Evolutionary conservation across 1,140 invertebrate species (phyloP).

Genomic region (Pseudomyrmex pallidus): DNA sequence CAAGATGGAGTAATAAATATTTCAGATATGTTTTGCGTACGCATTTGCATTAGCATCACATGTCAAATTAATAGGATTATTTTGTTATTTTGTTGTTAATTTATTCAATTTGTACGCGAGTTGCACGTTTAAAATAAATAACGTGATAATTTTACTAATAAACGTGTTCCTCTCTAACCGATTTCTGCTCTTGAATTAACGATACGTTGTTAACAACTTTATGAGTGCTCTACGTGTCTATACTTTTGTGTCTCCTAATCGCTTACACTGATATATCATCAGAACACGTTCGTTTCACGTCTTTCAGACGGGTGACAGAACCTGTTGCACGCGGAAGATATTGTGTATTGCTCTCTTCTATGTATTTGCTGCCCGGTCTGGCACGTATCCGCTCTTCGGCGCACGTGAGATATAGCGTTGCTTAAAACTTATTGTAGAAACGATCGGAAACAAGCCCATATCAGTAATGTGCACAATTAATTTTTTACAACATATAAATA

Average conservation of each 20-base stretch:
- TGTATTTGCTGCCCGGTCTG: neutral
- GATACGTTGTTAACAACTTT: conserved; percentile 6
- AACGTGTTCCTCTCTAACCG: conserved; percentile 4
- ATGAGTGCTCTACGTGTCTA: neutral
- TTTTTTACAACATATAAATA: no score
- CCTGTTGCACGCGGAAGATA: conserved; percentile 25
- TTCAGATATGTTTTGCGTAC: neutral
- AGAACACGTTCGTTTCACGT: neutral
- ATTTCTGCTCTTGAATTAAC: conserved; percentile 24
- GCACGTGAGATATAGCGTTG: neutral
- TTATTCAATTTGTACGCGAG: conserved; percentile 16
- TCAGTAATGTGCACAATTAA: no score
- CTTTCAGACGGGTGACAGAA: neutral
- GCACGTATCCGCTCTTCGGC: neutral
- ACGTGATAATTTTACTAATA: conserved; percentile 22
- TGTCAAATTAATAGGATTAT: neutral
- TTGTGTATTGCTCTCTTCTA: neutral
- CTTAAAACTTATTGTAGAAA: neutral
- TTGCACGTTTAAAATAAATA: neutral
- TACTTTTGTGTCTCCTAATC: conserved; percentile 18
- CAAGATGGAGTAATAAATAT: neutral
- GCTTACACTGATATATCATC: neutral
- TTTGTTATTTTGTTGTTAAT: neutral
- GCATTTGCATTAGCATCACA: neutral
- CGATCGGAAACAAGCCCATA: no score